Percentiles rank a stretch among this genome's conserved stretches.
These are phyloP conservation scores for Toxonevra muliebris DNA, from an alignment of 2,888 invertebrate species.

Conservation along the genomic window DNA sequence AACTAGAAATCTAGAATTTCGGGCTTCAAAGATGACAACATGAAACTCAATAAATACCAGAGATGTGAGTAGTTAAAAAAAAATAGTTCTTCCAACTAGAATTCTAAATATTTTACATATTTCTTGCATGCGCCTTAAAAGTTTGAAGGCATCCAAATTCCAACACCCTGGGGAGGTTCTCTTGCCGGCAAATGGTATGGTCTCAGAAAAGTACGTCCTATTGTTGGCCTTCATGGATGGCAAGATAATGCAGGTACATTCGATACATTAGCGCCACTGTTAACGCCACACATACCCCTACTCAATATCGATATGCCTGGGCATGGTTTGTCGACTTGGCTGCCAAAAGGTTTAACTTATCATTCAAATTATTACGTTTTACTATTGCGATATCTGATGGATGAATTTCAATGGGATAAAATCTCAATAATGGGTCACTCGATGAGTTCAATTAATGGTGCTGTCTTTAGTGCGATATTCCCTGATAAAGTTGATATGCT, in stretches of 20 bases:
- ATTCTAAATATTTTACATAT: no score
- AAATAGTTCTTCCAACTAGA: no score
- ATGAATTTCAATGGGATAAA: slow-evolving; percentile 75
- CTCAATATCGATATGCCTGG: slow-evolving; percentile 76
- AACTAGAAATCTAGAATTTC: no score
- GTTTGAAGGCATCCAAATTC: slow-evolving; percentile 73
- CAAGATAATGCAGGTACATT: slow-evolving; percentile 71
- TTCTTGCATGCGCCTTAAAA: slow-evolving; percentile 44
- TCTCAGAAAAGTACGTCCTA: slow-evolving; percentile 70
- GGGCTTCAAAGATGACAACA: no score
- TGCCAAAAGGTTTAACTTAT: slow-evolving; percentile 71
- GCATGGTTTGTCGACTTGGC: slow-evolving; percentile 76
- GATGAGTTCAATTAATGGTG: slow-evolving; percentile 72
- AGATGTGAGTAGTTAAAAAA: no score
- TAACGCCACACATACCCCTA: slow-evolving; percentile 67
- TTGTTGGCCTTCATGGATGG: slow-evolving; percentile 76
- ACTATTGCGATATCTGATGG: slow-evolving; percentile 69
- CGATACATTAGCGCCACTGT: slow-evolving; percentile 73
- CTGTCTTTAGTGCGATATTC: slow-evolving; percentile 71
- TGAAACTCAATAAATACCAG: no score
- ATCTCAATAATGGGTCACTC: slow-evolving; percentile 76
- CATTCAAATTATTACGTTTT: slow-evolving; percentile 63
- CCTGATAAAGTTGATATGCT: slow-evolving; percentile 67
- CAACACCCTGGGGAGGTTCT: slow-evolving; percentile 76
- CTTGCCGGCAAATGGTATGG: slow-evolving; percentile 79